These are phyloP conservation scores for Ctena decussata DNA, from an alignment of 2,888 invertebrate genomes.

Conservation along the genomic window DNA sequence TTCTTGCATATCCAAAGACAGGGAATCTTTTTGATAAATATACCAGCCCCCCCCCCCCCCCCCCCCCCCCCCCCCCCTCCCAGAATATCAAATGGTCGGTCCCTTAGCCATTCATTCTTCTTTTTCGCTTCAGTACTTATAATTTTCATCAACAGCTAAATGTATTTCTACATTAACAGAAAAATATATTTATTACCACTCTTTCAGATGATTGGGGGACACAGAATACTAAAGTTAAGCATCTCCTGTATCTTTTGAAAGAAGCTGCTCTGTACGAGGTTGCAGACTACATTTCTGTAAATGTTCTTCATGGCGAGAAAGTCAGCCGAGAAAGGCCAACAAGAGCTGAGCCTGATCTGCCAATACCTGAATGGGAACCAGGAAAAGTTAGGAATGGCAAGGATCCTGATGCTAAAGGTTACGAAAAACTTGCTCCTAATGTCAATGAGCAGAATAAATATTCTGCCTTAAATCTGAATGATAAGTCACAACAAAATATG, in stretches of 20 bases:
- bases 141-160: too few species aligned
- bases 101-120: too few species aligned
- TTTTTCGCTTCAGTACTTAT: too few species aligned
- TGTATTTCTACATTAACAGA: too few species aligned
- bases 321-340: constrained; percentile 17
- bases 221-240: constrained; percentile 73
- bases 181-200: too few species aligned
- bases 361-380: constrained; percentile 28
- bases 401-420: not conserved
- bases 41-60: too few species aligned
- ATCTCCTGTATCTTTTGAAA: constrained; percentile 67
- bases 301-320: constrained; percentile 66
- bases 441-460: not conserved
- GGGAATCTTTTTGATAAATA: too few species aligned
- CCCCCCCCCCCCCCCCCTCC: too few species aligned
- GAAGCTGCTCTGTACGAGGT: constrained; percentile 69
- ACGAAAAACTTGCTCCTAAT: not conserved
- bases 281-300: constrained; percentile 72
- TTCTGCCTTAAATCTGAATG: not conserved
- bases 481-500: not conserved
- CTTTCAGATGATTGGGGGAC: constrained; percentile 77
- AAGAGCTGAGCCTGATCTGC: not conserved
- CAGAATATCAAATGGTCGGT: too few species aligned
- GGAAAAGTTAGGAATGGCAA: not conserved
- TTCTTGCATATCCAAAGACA: too few species aligned